A percentile compares a stretch with the other conserved stretches of the same genome.
phyloP scores from a whole-genome alignment of 2,888 invertebrate genomes.

The Proisotoma minuta region DNA sequence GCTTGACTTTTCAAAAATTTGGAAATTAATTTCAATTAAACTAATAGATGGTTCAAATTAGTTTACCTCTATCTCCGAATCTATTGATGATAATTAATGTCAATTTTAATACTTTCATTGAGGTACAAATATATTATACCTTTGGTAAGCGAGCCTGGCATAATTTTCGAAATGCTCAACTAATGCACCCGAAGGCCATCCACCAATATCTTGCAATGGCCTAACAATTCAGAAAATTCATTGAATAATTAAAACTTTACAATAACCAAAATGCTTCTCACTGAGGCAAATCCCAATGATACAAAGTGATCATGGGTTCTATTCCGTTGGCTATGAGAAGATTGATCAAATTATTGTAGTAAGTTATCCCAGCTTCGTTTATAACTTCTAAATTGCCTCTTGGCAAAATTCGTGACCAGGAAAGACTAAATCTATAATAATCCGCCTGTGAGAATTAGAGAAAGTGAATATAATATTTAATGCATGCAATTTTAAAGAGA shows the following conservation, averaged over 20 bases:
- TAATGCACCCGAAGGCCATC: not conserved
- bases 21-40: not conserved
- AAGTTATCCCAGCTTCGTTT: conserved; percentile 61
- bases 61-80: conserved; percentile 56
- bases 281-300: conserved; percentile 4
- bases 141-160: conserved; percentile 52
- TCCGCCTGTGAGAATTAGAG: not conserved
- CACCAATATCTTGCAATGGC: conserved; percentile 13
- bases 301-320: conserved; percentile 55
- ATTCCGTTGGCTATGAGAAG: conserved; percentile 61
- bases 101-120: too few relatives aligned
- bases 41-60: too few relatives aligned
- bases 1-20: conserved; percentile 20
- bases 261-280: too few relatives aligned
- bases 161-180: conserved; percentile 56
- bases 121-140: too few relatives aligned
- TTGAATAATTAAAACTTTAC: not conserved
- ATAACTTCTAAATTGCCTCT: conserved; percentile 46
- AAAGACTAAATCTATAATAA: not conserved
- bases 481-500: not conserved
- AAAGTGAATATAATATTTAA: not conserved
- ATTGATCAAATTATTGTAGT: conserved; percentile 71
- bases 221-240: too few relatives aligned
- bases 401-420: conserved; percentile 50
- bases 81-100: too few relatives aligned